Conservation (phyloP, 2,113 vertebrate genomes). For the Amphilophus citrinellus region DNA sequence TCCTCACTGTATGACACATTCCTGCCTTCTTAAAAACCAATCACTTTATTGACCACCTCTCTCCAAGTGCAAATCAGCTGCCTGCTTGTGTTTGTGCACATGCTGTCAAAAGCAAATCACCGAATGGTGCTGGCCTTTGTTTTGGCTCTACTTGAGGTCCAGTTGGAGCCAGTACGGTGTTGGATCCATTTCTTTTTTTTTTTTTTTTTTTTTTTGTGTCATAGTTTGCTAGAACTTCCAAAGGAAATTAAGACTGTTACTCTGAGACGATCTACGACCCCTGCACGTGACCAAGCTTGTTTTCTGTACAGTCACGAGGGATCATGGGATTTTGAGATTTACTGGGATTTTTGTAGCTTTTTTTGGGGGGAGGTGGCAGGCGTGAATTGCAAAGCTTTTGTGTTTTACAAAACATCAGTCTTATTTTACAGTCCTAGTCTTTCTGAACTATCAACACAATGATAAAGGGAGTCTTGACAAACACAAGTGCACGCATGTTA, state of each 20-base stretch:
- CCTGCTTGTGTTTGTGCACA: conserved; percentile 31
- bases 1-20: conserved; percentile 60
- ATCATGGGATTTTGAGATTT: conserved; percentile 32
- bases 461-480: conserved; percentile 52
- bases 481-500: conserved; percentile 21
- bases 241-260: conserved; percentile 57
- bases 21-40: conserved; percentile 53
- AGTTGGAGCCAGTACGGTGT: conserved; percentile 7
- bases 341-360: conserved; percentile 37
- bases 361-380: neutral
- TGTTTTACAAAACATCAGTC: conserved; percentile 22
- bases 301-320: conserved; percentile 4
- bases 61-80: conserved; percentile 45
- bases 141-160: neutral
- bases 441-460: conserved; percentile 31
- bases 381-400: conserved; percentile 13
- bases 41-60: conserved; percentile 29
- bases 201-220: neutral
- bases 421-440: conserved; percentile 13
- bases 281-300: conserved; percentile 32
- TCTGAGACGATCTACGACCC: conserved; percentile 20
- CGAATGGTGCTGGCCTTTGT: conserved; percentile 47
- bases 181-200: neutral
- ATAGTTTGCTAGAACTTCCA: conserved; percentile 67
- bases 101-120: conserved; percentile 22